These are phyloP conservation scores for Anthopleura xanthogrammica DNA, from an alignment of 92 coral and sea anemone species.

Conservation along the genomic window DNA sequence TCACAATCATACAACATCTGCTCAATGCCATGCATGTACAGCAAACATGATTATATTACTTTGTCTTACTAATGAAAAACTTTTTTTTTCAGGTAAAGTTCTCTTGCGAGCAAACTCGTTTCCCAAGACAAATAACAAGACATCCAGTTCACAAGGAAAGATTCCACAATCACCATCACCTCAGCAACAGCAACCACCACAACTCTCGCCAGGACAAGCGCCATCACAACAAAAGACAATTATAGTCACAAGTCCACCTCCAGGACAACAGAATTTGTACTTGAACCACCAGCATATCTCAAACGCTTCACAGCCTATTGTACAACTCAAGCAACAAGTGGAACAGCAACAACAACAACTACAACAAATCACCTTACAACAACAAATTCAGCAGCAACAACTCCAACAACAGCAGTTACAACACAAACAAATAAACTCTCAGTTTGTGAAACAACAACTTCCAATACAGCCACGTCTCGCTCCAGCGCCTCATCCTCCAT, in stretches of 20 bases:
- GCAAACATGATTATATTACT: background rate
- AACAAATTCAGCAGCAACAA: conserved; percentile 72
- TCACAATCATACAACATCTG: too few relatives aligned
- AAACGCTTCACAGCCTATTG: conserved; percentile 72
- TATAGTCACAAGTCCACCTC: conserved; percentile 71
- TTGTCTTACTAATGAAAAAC: background rate
- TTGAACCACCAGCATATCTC: conserved; percentile 74
- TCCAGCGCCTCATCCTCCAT: conserved; percentile 88
- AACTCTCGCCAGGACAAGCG: conserved; percentile 72
- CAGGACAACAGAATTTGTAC: conserved; percentile 69
- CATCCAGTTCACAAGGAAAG: conserved; percentile 69
- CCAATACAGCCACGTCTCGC: conserved; percentile 96
- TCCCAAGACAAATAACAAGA: conserved; percentile 64
- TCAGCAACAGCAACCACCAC: conserved; percentile 66
- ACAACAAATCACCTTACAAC: conserved; percentile 66
- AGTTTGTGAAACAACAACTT: conserved; percentile 74
- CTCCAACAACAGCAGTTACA: conserved; percentile 75
- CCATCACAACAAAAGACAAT: conserved; percentile 62
- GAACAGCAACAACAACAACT: conserved; percentile 77
- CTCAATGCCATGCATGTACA: too few relatives aligned
- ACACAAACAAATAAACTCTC: conserved; percentile 72
- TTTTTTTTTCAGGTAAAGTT: conserved; percentile 65
- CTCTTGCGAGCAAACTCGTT: conserved; percentile 60
- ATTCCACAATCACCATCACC: conserved; percentile 80
- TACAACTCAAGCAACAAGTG: conserved; percentile 82